These are phyloP conservation scores for Maconellicoccus hirsutus DNA, from an alignment of 1,140 invertebrate genomes.

Conservation along the genomic window DNA sequence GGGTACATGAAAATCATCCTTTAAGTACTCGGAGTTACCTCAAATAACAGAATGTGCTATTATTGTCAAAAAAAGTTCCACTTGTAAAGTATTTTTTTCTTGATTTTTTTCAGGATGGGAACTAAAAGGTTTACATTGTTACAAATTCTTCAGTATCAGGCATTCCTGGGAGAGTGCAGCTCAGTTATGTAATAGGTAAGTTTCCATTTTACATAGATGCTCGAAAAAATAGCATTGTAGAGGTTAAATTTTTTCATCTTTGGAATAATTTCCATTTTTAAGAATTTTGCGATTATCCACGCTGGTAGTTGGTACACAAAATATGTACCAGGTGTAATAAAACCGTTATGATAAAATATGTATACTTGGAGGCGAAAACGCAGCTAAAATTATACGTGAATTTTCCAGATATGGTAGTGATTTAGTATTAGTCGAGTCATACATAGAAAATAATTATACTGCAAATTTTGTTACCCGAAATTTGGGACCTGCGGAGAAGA, in stretches of 20 bases:
- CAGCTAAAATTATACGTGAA: background rate
- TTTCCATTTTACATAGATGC: conserved; percentile 26
- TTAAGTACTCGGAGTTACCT: too few relatives aligned
- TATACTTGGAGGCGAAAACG: background rate
- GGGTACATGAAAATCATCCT: too few relatives aligned
- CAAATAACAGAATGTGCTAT: too few relatives aligned
- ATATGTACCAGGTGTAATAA: background rate
- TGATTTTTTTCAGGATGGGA: conserved; percentile 68
- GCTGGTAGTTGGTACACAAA: too few relatives aligned
- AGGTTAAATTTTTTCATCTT: too few relatives aligned
- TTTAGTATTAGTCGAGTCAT: conserved; percentile 76
- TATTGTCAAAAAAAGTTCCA: too few relatives aligned
- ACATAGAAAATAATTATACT: conserved; percentile 82
- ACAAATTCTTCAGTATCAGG: conserved; percentile 90
- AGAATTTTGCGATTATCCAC: too few relatives aligned
- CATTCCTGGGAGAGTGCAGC: conserved; percentile 92
- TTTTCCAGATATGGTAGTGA: conserved; percentile 77
- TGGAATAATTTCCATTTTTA: too few relatives aligned
- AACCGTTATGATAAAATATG: background rate
- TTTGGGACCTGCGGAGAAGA: conserved; percentile 41
- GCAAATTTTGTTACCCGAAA: conserved; percentile 52
- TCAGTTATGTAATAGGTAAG: conserved; percentile 84
- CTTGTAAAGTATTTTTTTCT: too few relatives aligned
- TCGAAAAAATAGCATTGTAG: conserved; percentile 38
- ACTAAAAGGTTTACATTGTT: conserved; percentile 78